Percentiles rank a stretch among this genome's conserved stretches.
phyloP scores from a whole-genome alignment of 64 coral and sea anemone genomes.

The Stichodactyla mertensii region DNA sequence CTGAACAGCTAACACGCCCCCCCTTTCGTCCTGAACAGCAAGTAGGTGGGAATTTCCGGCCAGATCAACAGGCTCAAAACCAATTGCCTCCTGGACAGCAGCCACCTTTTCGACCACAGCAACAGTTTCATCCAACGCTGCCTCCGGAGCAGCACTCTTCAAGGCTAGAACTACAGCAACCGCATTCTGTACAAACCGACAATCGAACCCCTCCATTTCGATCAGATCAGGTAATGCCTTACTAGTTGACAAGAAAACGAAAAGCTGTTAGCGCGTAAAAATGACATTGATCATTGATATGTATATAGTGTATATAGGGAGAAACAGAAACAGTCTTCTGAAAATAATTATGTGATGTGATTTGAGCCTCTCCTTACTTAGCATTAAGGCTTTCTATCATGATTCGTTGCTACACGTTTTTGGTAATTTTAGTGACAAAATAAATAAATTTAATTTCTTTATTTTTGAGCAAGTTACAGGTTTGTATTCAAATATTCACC shows the following conservation, averaged over 20 bases:
- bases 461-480: too few relatives aligned
- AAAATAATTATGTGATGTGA: too few relatives aligned
- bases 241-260: background rate
- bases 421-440: too few relatives aligned
- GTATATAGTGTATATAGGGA: too few relatives aligned
- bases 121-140: background rate
- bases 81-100: conserved; percentile 2
- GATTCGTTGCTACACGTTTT: too few relatives aligned
- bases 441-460: too few relatives aligned
- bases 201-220: background rate
- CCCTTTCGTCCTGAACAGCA: background rate
- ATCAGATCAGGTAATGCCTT: background rate
- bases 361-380: too few relatives aligned
- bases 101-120: background rate
- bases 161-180: background rate
- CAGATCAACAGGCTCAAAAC: background rate
- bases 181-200: background rate
- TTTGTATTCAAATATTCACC: too few relatives aligned
- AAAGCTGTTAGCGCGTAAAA: background rate
- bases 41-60: background rate
- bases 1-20: background rate
- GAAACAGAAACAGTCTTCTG: too few relatives aligned
- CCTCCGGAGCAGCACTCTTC: background rate
- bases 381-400: too few relatives aligned
- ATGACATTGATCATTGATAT: background rate